Evolutionary conservation across 2,888 invertebrate genomes (phyloP), one percentile per base, ranked within the genome.

Genomic region (Trichogramma evanescens): DNA sequence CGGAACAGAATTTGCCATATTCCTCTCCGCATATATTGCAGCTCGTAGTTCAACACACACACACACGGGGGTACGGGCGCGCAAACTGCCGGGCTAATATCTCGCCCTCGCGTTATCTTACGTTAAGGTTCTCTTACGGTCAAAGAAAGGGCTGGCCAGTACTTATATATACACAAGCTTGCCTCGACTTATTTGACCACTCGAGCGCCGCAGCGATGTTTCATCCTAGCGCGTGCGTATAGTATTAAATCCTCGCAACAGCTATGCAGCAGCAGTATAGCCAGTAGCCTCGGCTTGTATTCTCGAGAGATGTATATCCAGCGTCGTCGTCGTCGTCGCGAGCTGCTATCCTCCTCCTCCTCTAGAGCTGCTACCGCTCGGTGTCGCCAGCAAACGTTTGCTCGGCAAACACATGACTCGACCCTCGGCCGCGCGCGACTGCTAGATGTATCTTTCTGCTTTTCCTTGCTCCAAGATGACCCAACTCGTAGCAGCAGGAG

Each of bases 361-460:
- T 26, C 26, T 26, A 26, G 26, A 26, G 3, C 26, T 26, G 26
- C 26, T 26, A 26, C 26, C 26, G 26, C 26, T 72, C 74, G 75
- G 77, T 77, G 76, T 77, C 77, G 75, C 76, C 72, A 73, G 74
- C 76, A 77, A 77, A 77, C 77, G 77, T 77, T 77, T 77, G 72
- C 76, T 74, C 72, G 72, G 71, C 75, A 77, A 77, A 77, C 77
- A 77, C 76, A 75, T 74, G 74, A 71, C 67, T 71, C 74, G 71
- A 68, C 65, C 70, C 26, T 26, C 26, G 26, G 26, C 26, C 66
- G 65, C 2, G 13, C 13, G 26, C 26, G 26, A 26, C 26, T 26
- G 58, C 61, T 57, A 38, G 62, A 63, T 57, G 61, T 59, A 61
- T 56, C 66, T 59, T 54, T 41, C 60, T 50, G 54, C 13, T 63